Evolutionary conservation across 2,797 vertebrate species (phyloP).

Genomic region (Aphelocoma californica): DNA sequence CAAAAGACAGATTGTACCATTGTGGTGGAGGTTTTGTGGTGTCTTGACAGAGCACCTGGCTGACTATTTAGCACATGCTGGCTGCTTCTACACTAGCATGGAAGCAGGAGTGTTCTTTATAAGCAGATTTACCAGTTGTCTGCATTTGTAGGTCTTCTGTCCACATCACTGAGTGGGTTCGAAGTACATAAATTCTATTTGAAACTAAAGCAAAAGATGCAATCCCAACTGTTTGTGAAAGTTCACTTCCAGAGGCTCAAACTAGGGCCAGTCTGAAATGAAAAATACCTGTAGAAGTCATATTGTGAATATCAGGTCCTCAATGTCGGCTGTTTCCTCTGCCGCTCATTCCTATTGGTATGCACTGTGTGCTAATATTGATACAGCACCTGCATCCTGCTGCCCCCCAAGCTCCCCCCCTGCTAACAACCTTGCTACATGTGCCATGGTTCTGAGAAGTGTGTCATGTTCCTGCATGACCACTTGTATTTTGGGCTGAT

Average conservation of each 20-base stretch:
- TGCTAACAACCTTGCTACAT: background rate
- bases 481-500: background rate
- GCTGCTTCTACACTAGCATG: background rate
- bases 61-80: background rate
- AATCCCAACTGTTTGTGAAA: background rate
- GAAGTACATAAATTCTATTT: background rate
- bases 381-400: background rate
- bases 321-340: background rate
- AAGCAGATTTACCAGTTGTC: background rate
- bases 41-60: background rate
- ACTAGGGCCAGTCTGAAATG: background rate
- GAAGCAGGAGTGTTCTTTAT: background rate
- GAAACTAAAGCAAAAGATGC: background rate
- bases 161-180: background rate
- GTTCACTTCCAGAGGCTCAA: background rate
- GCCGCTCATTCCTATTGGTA: background rate
- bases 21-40: background rate
- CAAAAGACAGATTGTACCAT: background rate
- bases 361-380: background rate
- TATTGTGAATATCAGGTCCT: background rate
- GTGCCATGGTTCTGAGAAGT: background rate
- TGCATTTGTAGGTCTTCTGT: background rate
- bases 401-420: background rate
- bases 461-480: background rate
- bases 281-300: background rate